These are phyloP conservation scores for Orthonyx spaldingii DNA, from an alignment of 2,113 vertebrate species.

Conservation along the genomic window DNA sequence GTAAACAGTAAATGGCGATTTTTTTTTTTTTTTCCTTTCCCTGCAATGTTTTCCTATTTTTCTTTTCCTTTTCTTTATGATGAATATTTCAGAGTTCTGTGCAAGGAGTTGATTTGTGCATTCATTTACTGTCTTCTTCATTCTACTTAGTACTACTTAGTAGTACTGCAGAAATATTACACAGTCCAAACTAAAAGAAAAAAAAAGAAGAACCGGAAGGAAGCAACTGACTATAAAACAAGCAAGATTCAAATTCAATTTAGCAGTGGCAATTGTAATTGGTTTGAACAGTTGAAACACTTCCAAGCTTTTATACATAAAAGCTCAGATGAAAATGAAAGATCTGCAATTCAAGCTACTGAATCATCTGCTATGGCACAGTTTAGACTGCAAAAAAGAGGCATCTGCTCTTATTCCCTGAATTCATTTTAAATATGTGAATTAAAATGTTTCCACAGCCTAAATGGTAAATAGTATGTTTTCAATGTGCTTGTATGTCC, in stretches of 20 bases:
- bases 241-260: constrained; percentile 18
- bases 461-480: constrained; percentile 8
- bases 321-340: background rate
- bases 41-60: background rate
- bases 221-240: background rate
- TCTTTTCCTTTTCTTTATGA: background rate
- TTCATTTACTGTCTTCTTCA: background rate
- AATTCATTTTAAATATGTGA: background rate
- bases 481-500: background rate
- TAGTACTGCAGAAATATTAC: background rate
- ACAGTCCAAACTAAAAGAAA: background rate
- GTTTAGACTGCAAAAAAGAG: background rate
- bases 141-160: background rate
- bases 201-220: background rate
- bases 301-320: background rate
- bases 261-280: background rate
- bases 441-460: constrained; percentile 14
- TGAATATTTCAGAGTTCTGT: background rate
- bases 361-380: background rate
- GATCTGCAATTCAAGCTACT: background rate
- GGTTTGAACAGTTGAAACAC: constrained; percentile 19
- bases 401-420: background rate
- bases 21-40: background rate
- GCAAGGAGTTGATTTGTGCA: background rate
- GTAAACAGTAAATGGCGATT: background rate